Evolutionary conservation across 2,113 vertebrate genomes (phyloP).

Genomic region (Sardina pilchardus): DNA sequence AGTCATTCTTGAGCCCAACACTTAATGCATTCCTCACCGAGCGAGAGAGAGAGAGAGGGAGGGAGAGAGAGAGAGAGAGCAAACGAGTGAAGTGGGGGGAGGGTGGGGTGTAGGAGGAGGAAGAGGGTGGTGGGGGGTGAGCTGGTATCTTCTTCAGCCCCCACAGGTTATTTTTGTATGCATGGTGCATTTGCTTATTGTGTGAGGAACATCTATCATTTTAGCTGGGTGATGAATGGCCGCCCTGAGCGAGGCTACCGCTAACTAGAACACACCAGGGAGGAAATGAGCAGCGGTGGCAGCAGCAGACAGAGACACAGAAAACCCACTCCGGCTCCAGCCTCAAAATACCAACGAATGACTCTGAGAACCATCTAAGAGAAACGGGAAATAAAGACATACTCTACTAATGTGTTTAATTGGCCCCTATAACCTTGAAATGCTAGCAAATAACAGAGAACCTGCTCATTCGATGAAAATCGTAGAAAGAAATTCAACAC

Average conservation of each 20-base stretch:
- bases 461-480: no score
- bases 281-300: not conserved
- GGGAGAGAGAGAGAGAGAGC: conserved; percentile 24
- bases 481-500: not conserved
- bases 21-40: not conserved
- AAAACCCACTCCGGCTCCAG: no score
- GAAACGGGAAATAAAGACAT: not conserved
- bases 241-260: conserved; percentile 43
- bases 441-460: no score
- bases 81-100: conserved; percentile 23
- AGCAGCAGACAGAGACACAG: not conserved
- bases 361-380: not conserved
- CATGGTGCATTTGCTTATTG: conserved; percentile 50
- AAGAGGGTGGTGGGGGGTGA: conserved; percentile 20
- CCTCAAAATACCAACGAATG: no score
- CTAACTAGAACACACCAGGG: conserved; percentile 43
- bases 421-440: no score
- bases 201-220: conserved; percentile 60
- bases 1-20: not conserved
- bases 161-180: conserved; percentile 56
- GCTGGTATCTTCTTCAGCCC: conserved; percentile 48
- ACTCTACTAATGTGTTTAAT: no score
- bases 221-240: conserved; percentile 58
- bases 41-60: conserved; percentile 1
- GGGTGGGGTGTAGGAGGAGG: not conserved